Percentiles rank a stretch among this genome's conserved stretches.
Conservation (phyloP, 2,888 invertebrate species). For the Andrena bicolor region DNA sequence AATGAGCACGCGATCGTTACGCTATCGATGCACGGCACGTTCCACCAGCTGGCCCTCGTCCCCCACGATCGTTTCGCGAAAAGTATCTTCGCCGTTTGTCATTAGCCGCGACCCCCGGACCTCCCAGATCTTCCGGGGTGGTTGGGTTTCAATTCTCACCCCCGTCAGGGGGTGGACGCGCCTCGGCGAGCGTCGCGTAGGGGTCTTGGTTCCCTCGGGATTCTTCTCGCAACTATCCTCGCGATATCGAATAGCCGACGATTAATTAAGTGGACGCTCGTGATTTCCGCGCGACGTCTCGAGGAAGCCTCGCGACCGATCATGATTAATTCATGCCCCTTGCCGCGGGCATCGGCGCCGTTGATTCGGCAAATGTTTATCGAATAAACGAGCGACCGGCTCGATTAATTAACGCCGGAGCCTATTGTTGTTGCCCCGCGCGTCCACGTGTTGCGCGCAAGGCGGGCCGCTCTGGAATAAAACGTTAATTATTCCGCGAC, state of each 20-base stretch:
- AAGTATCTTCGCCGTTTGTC: conserved; percentile 38
- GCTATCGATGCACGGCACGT: conserved; percentile 66
- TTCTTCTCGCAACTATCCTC: no score
- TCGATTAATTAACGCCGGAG: conserved; percentile 47
- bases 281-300: background rate
- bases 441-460: conserved; percentile 43
- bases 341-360: background rate
- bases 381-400: conserved; percentile 35
- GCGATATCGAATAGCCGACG: background rate
- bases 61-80: conserved; percentile 46
- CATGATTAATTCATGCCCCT: conserved; percentile 9
- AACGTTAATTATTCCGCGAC: conserved; percentile 49
- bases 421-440: conserved; percentile 31
- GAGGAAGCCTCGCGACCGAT: background rate
- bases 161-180: background rate
- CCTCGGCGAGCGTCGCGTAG: background rate
- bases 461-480: conserved; percentile 27
- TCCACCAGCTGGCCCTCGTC: conserved; percentile 52
- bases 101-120: background rate
- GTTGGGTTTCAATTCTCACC: background rate
- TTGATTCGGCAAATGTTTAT: conserved; percentile 51
- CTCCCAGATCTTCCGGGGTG: background rate
- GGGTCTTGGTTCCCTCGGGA: background rate
- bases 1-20: conserved; percentile 69
- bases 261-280: background rate